Percentiles rank a stretch among this genome's conserved stretches.
Evolutionary conservation across 2,797 vertebrate genomes (phyloP).

Genomic region (Chiroxiphia lanceolata): DNA sequence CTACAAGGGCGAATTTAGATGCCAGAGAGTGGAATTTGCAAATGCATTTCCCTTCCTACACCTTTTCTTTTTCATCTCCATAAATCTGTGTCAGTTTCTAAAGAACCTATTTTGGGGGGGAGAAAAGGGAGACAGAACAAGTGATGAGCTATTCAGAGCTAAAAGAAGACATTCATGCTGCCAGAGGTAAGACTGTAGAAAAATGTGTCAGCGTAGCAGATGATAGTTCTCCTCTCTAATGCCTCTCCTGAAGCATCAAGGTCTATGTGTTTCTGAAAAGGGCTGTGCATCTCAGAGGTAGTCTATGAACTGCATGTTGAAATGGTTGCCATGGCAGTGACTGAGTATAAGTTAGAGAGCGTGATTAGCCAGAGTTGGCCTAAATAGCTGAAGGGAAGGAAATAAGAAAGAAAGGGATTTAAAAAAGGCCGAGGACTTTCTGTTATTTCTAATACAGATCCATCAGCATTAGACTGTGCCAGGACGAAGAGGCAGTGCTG

Average conservation of each 20-base stretch:
- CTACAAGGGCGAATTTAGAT: conserved; percentile 18
- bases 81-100: conserved; percentile 57
- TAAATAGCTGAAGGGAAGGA: conserved; percentile 56
- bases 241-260: conserved; percentile 55
- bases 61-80: conserved; percentile 34
- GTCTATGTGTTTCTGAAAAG: conserved; percentile 42
- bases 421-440: conserved; percentile 26
- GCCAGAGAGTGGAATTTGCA: conserved; percentile 24
- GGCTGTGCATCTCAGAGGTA: conserved; percentile 7
- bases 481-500: not conserved
- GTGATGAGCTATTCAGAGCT: conserved; percentile 46
- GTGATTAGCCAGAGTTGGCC: conserved; percentile 1
- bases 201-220: conserved; percentile 56
- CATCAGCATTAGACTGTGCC: not conserved
- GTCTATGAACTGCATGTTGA: not conserved
- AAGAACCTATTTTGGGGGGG: conserved; percentile 23
- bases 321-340: conserved; percentile 45
- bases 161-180: conserved; percentile 35
- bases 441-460: conserved; percentile 8
- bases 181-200: conserved; percentile 40
- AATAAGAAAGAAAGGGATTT: not conserved
- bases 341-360: conserved; percentile 17
- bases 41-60: conserved; percentile 33
- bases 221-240: conserved; percentile 36
- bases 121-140: conserved; percentile 35